These are phyloP conservation scores for Corythornis vintsioides DNA, from an alignment of 2,113 vertebrate species.

Conservation along the genomic window DNA sequence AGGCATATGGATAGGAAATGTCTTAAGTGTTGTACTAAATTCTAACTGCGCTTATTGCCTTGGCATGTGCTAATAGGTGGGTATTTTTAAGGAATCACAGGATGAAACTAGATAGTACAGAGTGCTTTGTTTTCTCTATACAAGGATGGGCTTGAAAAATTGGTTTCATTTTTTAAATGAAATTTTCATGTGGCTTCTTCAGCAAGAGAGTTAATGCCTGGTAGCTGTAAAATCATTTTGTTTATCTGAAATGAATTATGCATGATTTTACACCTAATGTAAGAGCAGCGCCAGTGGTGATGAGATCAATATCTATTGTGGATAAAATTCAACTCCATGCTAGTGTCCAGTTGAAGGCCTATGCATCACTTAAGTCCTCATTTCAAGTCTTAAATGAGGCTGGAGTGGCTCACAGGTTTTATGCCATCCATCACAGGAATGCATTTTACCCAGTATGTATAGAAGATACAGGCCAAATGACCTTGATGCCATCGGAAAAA, in stretches of 20 bases:
- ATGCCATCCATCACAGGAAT: not conserved
- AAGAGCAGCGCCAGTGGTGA: not conserved
- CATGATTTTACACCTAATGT: constrained; percentile 19
- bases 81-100: not conserved
- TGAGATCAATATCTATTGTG: not conserved
- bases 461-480: not conserved
- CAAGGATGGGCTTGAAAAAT: constrained; percentile 17
- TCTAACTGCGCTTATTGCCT: not conserved
- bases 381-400: not conserved
- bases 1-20: not conserved
- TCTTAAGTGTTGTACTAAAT: not conserved
- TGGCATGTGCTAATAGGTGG: not conserved
- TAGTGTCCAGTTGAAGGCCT: not conserved
- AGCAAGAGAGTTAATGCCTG: not conserved
- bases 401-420: not conserved
- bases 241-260: constrained; percentile 25
- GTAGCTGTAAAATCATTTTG: constrained; percentile 4
- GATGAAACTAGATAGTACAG: not conserved
- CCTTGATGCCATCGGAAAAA: not conserved
- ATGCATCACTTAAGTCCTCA: not conserved
- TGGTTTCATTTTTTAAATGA: not conserved
- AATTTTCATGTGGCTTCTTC: constrained; percentile 31
- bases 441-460: not conserved
- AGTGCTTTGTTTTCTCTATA: not conserved
- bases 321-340: not conserved